phyloP scores from a whole-genome alignment of 2,113 vertebrate species.

The Sminthopsis crassicaudata region DNA sequence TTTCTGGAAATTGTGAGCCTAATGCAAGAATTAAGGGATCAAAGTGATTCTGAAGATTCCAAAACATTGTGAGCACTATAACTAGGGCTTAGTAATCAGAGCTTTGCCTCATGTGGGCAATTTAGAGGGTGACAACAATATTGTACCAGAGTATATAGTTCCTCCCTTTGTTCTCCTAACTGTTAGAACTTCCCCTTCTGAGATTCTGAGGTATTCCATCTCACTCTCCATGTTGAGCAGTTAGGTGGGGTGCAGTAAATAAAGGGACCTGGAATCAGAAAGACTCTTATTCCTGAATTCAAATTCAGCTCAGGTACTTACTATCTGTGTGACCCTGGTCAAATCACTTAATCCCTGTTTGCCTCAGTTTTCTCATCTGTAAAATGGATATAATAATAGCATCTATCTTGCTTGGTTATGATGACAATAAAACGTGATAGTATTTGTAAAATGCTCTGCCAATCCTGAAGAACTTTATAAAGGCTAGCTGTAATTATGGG shows the following conservation, averaged over 20 bases:
- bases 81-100: neutral
- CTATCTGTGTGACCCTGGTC: constrained; percentile 11
- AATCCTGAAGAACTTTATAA: neutral
- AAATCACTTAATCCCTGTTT: neutral
- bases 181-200: neutral
- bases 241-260: neutral
- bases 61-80: neutral
- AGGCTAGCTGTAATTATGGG: neutral
- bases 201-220: neutral
- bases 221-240: neutral
- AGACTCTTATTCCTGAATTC: neutral
- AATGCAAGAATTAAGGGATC: neutral
- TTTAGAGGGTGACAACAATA: neutral
- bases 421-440: neutral
- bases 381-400: neutral
- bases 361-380: constrained; percentile 7
- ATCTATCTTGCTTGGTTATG: neutral
- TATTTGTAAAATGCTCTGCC: neutral
- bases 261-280: neutral
- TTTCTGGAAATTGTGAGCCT: neutral
- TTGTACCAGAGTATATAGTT: neutral
- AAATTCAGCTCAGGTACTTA: neutral
- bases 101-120: neutral
- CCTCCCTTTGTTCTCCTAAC: neutral
- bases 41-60: neutral